phyloP scores from a whole-genome alignment of 2,888 invertebrate species.

The Caenorhabditis becei region DNA sequence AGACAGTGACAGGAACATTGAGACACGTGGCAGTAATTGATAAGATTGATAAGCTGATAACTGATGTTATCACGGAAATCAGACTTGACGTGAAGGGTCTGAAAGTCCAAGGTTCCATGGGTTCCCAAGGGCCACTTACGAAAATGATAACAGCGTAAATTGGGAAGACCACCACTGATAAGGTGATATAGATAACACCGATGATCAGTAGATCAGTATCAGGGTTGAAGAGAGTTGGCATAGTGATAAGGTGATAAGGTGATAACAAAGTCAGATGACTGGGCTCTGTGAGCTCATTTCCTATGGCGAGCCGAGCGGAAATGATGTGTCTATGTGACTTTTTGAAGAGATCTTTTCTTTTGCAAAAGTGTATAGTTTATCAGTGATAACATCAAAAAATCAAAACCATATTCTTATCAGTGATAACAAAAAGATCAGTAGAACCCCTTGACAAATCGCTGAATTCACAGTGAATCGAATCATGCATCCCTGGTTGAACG shows the following conservation, averaged over 20 bases:
- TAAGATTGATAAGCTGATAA: slow-evolving; percentile 10
- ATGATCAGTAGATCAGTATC: slow-evolving; percentile 11
- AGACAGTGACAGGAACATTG: slow-evolving; percentile 7
- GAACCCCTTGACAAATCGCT: too few species aligned
- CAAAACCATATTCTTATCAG: too few species aligned
- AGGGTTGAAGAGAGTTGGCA: neutral
- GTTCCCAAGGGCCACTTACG: neutral
- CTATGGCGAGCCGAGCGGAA: too few species aligned
- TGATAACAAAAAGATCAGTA: too few species aligned
- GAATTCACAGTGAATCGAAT: too few species aligned
- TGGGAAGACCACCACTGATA: slow-evolving; percentile 1
- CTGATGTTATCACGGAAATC: slow-evolving; percentile 12
- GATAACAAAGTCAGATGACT: neutral
- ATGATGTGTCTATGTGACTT: too few species aligned
- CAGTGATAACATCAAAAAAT: too few species aligned
- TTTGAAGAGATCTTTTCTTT: too few species aligned
- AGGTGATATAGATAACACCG: slow-evolving; percentile 1
- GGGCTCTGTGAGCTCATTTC: too few species aligned
- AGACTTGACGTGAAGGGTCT: slow-evolving; percentile 20
- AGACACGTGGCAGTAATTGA: neutral
- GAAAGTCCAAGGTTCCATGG: neutral
- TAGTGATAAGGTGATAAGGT: neutral
- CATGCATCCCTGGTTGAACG: neutral
- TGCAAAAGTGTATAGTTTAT: too few species aligned
- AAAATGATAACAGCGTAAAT: slow-evolving; percentile 11